phyloP scores from a whole-genome alignment of 2,888 invertebrate genomes.

The Catotricha subobsoleta region DNA sequence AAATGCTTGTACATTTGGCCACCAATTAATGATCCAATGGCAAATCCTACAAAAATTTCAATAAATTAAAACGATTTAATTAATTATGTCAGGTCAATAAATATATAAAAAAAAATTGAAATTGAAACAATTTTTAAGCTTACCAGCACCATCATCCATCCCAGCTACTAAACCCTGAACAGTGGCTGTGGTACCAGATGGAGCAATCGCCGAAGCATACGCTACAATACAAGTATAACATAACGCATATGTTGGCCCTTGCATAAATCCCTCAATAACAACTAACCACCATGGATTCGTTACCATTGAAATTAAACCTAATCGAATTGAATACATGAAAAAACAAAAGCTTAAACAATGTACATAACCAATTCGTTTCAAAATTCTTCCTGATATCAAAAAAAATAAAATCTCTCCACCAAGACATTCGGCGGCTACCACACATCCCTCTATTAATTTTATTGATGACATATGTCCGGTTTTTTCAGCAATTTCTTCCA shows the following conservation, averaged over 20 bases:
- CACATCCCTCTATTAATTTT: slow-evolving; percentile 61
- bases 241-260: slow-evolving; percentile 74
- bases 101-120: slow-evolving; percentile 30
- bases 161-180: slow-evolving; percentile 74
- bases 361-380: slow-evolving; percentile 61
- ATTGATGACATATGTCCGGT: slow-evolving; percentile 45
- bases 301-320: slow-evolving; percentile 57
- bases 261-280: slow-evolving; percentile 59
- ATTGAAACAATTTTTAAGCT: too few relatives aligned
- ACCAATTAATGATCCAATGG: slow-evolving; percentile 55
- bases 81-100: slow-evolving; percentile 6
- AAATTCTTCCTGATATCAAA: slow-evolving; percentile 55
- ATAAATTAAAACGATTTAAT: slow-evolving; percentile 8
- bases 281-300: slow-evolving; percentile 69
- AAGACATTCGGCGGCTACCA: slow-evolving; percentile 61
- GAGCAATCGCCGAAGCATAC: slow-evolving; percentile 46
- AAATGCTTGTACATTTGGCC: slow-evolving; percentile 46
- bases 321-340: slow-evolving; percentile 52
- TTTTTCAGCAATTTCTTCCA: slow-evolving; percentile 52
- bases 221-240: slow-evolving; percentile 68
- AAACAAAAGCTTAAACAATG: slow-evolving; percentile 61
- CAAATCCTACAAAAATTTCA: slow-evolving; percentile 44
- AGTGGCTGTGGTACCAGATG: slow-evolving; percentile 61
- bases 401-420: slow-evolving; percentile 65
- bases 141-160: slow-evolving; percentile 60